Conservation (phyloP, 2,888 invertebrate genomes). For the Sesamia inferens region DNA sequence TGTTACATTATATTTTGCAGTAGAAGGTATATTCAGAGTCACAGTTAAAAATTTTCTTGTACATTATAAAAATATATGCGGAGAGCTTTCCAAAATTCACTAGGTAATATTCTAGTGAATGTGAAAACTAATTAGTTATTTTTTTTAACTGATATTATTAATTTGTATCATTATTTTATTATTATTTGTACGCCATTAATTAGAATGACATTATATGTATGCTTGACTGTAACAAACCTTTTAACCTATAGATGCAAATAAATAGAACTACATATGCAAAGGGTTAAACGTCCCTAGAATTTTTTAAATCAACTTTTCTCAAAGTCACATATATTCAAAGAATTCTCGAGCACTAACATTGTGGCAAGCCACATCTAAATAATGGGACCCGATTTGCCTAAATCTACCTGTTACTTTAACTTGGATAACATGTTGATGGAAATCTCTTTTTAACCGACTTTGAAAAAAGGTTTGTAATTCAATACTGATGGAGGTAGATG, state of each 20-base stretch:
- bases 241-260: too few species aligned
- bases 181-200: too few species aligned
- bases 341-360: conserved; percentile 34
- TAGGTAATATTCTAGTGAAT: neutral
- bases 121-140: conserved; percentile 8
- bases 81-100: conserved; percentile 18
- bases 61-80: conserved; percentile 6
- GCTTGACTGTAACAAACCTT: too few species aligned
- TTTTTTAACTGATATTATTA: too few species aligned
- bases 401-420: conserved; percentile 42
- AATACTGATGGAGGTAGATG: conserved; percentile 3
- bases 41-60: neutral
- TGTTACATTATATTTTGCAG: too few species aligned
- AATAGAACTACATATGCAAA: neutral
- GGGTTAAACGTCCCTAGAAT: neutral
- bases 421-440: conserved; percentile 6
- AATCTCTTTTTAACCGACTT: conserved; percentile 31
- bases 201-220: too few species aligned
- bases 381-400: conserved; percentile 49
- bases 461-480: conserved; percentile 23
- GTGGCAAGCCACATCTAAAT: conserved; percentile 25
- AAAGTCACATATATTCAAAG: conserved; percentile 28
- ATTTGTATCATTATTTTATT: too few species aligned
- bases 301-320: conserved; percentile 31
- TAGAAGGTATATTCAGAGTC: neutral